A percentile compares a stretch with the other conserved stretches of the same genome.
Evolutionary conservation across 2,888 invertebrate species (phyloP).

Genomic region (Andrena praecox): DNA sequence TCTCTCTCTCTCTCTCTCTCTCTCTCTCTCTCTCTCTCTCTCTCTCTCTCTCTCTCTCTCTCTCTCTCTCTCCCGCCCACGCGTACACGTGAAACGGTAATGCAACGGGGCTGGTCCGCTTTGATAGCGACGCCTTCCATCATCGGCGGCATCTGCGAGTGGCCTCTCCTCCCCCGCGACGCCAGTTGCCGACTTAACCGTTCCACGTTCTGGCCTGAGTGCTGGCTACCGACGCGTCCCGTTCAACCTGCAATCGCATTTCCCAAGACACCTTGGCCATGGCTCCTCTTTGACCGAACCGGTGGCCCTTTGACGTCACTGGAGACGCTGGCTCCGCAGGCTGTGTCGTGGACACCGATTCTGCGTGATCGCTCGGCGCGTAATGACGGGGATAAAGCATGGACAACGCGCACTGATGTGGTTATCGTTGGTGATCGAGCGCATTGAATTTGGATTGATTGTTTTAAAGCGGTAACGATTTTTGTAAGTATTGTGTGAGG

Average conservation of each 20-base stretch:
- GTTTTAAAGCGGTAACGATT: too few relatives aligned
- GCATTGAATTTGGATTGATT: too few relatives aligned
- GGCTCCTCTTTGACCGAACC: neutral
- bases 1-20: neutral
- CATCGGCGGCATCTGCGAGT: slow-evolving; percentile 38
- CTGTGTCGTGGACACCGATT: neutral
- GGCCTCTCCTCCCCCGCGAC: slow-evolving; percentile 22
- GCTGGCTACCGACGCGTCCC: slow-evolving; percentile 45
- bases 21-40: too few relatives aligned
- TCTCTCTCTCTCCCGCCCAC: neutral
- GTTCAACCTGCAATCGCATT: slow-evolving; percentile 22
- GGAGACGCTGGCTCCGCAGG: neutral
- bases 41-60: too few relatives aligned
- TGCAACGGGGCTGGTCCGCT: slow-evolving; percentile 65
- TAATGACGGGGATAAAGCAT: too few relatives aligned
- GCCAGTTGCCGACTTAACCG: slow-evolving; percentile 26
- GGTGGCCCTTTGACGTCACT: slow-evolving; percentile 33
- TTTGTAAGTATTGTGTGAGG: too few relatives aligned
- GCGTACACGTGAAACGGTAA: slow-evolving; percentile 57
- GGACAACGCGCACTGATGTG: too few relatives aligned
- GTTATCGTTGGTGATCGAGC: too few relatives aligned
- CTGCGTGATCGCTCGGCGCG: neutral
- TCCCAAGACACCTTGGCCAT: slow-evolving; percentile 20
- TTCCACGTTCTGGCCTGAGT: slow-evolving; percentile 40
- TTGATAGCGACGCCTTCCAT: slow-evolving; percentile 62